A percentile compares a stretch with the other conserved stretches of the same genome.
phyloP scores from a whole-genome alignment of 2,113 vertebrate species.

The Pituophis catenifer region DNA sequence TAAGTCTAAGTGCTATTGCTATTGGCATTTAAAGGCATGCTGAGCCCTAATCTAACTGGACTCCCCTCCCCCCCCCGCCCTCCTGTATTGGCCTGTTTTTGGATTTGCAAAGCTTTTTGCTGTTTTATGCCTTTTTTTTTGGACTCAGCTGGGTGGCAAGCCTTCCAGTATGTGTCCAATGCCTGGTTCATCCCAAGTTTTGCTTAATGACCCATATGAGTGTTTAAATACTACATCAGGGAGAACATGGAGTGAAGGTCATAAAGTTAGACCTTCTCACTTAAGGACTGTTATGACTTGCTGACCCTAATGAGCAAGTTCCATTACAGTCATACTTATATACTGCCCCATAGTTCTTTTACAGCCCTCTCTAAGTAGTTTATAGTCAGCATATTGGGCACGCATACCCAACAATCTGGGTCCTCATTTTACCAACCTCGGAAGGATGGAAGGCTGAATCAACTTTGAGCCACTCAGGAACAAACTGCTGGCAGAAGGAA shows the following conservation, averaged over 20 bases:
- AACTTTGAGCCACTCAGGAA: too few relatives aligned
- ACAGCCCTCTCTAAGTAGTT: too few relatives aligned
- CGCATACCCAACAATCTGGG: too few relatives aligned
- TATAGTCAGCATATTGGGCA: too few relatives aligned
- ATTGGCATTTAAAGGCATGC: neutral
- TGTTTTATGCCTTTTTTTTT: neutral
- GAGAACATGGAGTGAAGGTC: neutral
- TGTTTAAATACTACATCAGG: neutral
- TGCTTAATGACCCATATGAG: neutral
- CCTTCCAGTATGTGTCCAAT: neutral
- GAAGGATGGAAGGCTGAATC: too few relatives aligned
- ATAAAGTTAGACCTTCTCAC: neutral
- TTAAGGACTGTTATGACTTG: neutral
- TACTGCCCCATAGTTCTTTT: too few relatives aligned
- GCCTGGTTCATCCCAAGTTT: neutral
- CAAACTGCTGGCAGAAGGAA: too few relatives aligned
- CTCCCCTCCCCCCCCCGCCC: accelerated
- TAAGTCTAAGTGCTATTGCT: neutral
- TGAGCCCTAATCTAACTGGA: neutral
- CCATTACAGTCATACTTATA: neutral
- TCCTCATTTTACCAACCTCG: too few relatives aligned
- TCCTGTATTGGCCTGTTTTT: neutral
- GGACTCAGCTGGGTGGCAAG: too few relatives aligned
- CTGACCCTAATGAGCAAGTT: neutral
- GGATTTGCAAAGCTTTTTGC: neutral